Evolutionary conservation across 2,888 invertebrate genomes (phyloP), one percentile per base, ranked within the genome.

Genomic region (Eucera pruinosa): DNA sequence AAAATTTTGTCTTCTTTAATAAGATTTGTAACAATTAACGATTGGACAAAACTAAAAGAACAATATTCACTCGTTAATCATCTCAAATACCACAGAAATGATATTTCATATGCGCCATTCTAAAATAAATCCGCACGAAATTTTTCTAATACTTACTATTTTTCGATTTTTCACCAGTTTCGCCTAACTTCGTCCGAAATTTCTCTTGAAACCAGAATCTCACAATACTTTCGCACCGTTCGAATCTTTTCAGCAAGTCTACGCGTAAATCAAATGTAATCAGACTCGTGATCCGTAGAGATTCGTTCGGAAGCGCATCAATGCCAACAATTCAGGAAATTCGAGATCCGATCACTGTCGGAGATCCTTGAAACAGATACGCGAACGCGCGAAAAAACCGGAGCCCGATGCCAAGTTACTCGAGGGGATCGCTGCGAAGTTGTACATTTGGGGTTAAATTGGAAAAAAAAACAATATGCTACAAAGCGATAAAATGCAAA

Each of bases 401-500:
- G 20, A 54, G 27, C 33, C 9, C 20, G 2, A 6, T 30, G 67
- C 18, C 23, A 33, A 23, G 13, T 23, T 23, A 25, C 41, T 30
- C 30, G 48, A 39, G 15, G 23, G 50, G 60, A 50, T 11, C 48
- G 20, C 20, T 27, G 13, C 33, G n/a, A 11, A 30, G 13, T 25
- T n/a, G 15, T 18, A 11, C 18, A n/a, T 48, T 25, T 11, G 39
- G 33, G 30, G 39, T 43, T 20, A 18, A 58, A 58, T 43, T 6
- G 47, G 33, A 30, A n/a, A n/a, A n/a, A 39, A 41, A 67, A 71
- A 67, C 67, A 67, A 71, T 67, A 57, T 15, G 67, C 50, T 33
- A 33, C 71, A 23, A 41, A 36, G 57, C 67, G 71, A 67, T 67
- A 67, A 67, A 58, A 67, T 71, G 57, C 71, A 67, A 71, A 71